These are phyloP conservation scores for Ceuthmochares aereus DNA, from an alignment of 2,113 vertebrate species.

Conservation along the genomic window DNA sequence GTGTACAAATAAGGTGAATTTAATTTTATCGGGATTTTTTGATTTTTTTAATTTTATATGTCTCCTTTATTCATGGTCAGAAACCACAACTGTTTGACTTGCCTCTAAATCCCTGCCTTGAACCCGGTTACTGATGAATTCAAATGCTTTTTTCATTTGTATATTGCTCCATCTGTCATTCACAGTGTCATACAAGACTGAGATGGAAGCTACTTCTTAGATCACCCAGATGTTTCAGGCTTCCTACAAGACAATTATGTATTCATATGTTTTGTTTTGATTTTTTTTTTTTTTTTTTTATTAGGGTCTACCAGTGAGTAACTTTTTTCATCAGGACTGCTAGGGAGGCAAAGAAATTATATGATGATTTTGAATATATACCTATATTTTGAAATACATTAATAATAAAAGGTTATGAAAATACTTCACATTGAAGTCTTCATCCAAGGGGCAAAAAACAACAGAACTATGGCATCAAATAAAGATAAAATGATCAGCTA, in stretches of 20 bases:
- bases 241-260: neutral
- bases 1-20: neutral
- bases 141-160: neutral
- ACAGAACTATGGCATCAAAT: neutral
- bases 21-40: neutral
- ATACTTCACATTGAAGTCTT: neutral
- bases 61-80: neutral
- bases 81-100: neutral
- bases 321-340: neutral
- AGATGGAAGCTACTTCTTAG: neutral
- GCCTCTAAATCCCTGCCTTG: neutral
- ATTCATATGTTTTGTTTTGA: neutral
- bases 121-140: neutral
- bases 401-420: neutral
- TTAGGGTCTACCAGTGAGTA: neutral
- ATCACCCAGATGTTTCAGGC: neutral
- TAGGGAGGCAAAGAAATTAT: neutral
- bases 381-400: neutral
- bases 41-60: neutral
- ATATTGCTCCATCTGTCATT: neutral
- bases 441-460: neutral
- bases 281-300: neutral
- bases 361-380: neutral
- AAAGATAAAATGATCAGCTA: neutral
- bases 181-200: neutral